Conservation (phyloP, 2,113 vertebrate species). For the Craseonycteris thonglongyai region DNA sequence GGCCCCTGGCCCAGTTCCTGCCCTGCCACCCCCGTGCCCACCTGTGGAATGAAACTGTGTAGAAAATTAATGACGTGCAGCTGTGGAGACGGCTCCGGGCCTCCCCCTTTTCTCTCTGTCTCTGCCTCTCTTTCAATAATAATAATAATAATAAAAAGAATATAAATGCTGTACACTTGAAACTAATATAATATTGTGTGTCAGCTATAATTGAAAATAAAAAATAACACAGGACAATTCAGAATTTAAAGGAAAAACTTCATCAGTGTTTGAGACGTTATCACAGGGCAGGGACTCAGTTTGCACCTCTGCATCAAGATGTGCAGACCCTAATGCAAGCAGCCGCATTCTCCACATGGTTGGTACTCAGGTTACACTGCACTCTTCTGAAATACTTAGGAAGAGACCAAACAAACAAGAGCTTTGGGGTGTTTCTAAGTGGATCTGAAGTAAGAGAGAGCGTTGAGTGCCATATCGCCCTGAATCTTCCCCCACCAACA, state of each 20-base stretch:
- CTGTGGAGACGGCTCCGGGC: too few relatives aligned
- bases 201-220: not conserved
- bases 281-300: not conserved
- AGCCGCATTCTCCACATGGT: rapidly evolving
- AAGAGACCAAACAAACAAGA: not conserved
- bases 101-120: too few relatives aligned
- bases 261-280: not conserved
- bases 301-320: rapidly evolving
- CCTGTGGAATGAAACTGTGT: too few relatives aligned
- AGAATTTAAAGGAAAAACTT: not conserved
- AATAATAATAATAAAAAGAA: too few relatives aligned
- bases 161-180: not conserved
- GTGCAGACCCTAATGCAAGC: not conserved
- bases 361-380: rapidly evolving
- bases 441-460: not conserved
- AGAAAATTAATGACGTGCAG: too few relatives aligned
- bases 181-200: too few relatives aligned
- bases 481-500: not conserved
- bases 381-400: not conserved
- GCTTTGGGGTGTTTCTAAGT: not conserved
- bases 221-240: not conserved
- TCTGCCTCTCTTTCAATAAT: too few relatives aligned
- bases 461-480: rapidly evolving
- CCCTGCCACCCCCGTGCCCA: too few relatives aligned
- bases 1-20: too few relatives aligned